Conservation (phyloP, 2,113 vertebrate genomes). For the Nesoenas mayeri region DNA sequence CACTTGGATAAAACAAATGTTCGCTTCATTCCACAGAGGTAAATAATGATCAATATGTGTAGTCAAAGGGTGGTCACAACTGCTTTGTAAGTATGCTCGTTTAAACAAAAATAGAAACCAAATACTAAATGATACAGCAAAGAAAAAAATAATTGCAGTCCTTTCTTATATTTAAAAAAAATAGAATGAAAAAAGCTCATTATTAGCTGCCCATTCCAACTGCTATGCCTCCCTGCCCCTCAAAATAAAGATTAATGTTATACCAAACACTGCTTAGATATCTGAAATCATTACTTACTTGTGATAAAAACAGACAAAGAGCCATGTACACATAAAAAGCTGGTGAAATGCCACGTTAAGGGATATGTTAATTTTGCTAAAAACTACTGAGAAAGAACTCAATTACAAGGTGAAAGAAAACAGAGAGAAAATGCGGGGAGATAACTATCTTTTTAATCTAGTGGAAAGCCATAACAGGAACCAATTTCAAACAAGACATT, state of each 20-base stretch:
- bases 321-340: neutral
- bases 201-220: neutral
- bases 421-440: neutral
- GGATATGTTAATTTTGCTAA: neutral
- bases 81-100: neutral
- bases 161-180: neutral
- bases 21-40: neutral
- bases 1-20: neutral
- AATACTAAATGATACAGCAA: neutral
- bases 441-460: constrained; percentile 7
- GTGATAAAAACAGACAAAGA: neutral
- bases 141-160: neutral
- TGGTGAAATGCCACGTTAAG: neutral
- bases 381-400: neutral
- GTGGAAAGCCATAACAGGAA: neutral
- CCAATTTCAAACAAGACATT: neutral
- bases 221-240: neutral
- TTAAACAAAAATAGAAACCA: neutral
- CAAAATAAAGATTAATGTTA: neutral
- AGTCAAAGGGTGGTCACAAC: neutral
- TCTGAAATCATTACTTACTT: neutral
- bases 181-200: neutral
- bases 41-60: neutral
- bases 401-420: neutral
- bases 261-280: neutral